Conservation (phyloP, 2,888 invertebrate species). For the Xylophagus ater region DNA sequence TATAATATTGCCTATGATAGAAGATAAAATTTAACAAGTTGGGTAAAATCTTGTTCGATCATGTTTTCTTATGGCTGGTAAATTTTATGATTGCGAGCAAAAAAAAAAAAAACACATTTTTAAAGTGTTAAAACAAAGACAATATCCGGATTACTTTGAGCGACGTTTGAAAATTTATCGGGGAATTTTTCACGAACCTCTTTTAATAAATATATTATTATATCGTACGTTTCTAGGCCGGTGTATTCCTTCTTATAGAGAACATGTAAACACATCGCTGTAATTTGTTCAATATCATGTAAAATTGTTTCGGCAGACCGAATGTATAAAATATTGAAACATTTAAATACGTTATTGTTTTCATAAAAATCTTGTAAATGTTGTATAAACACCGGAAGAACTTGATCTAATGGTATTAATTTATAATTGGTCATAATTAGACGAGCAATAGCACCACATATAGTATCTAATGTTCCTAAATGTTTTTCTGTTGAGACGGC, state of each 20-base stretch:
- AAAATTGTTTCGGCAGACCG: conserved; percentile 47
- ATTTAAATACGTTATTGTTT: conserved; percentile 55
- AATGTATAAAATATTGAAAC: conserved; percentile 51
- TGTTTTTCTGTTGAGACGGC: conserved; percentile 52
- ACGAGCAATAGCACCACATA: conserved; percentile 64
- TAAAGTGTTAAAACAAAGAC: conserved; percentile 23
- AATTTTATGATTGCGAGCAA: too few species aligned
- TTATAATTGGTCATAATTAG: conserved; percentile 54
- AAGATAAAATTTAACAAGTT: too few species aligned
- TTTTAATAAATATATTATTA: conserved; percentile 44
- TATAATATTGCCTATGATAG: too few species aligned
- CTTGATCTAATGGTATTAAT: conserved; percentile 58
- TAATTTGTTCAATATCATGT: conserved; percentile 43
- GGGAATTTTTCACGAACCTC: conserved; percentile 46
- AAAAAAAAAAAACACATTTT: too few species aligned
- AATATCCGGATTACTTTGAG: conserved; percentile 31
- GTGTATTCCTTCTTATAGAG: conserved; percentile 46
- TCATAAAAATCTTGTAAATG: conserved; percentile 66
- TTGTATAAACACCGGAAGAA: conserved; percentile 58
- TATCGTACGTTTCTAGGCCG: conserved; percentile 24
- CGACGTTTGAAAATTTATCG: conserved; percentile 43
- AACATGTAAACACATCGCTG: conserved; percentile 45
- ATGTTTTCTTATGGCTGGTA: too few species aligned
- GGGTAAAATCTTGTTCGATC: too few species aligned
- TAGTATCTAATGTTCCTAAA: conserved; percentile 59